Evolutionary conservation across 2,113 vertebrate species (phyloP).

Genomic region (Dermatemys mawii): DNA sequence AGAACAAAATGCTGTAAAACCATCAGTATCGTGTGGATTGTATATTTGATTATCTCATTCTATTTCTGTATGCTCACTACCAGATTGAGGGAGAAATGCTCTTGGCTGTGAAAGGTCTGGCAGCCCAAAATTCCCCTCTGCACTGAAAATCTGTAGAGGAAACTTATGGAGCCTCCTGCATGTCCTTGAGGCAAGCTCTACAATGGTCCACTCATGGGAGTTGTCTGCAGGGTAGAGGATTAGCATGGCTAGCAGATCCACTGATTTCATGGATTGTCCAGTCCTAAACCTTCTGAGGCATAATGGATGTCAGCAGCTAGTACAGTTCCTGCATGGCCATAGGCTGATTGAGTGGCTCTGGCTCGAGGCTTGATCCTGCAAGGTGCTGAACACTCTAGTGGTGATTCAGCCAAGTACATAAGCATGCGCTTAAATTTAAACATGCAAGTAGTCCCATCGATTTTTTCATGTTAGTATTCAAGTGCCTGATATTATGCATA

Average conservation of each 20-base stretch:
- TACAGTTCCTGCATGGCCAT: not conserved
- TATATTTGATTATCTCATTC: not conserved
- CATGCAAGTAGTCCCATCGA: not conserved
- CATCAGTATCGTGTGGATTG: not conserved
- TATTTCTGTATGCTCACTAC: not conserved
- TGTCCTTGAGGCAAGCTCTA: not conserved
- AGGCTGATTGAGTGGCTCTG: not conserved
- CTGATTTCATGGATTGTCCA: not conserved
- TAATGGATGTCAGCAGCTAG: accelerated
- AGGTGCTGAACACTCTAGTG: not conserved
- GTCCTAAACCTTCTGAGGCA: not conserved
- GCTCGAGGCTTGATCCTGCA: not conserved
- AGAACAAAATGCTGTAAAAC: not conserved
- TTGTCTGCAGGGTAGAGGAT: accelerated
- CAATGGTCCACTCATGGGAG: not conserved
- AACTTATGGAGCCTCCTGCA: not conserved
- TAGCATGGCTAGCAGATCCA: not conserved
- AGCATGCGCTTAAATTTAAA: not conserved
- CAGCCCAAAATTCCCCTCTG: not conserved
- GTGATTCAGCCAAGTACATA: not conserved
- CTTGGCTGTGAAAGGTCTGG: not conserved
- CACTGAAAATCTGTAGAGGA: not conserved
- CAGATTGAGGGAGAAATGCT: not conserved
- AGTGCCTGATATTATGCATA: not conserved
- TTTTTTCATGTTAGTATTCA: not conserved